Evolutionary conservation across 2,113 vertebrate species (phyloP).

Genomic region (Crypturellus undulatus): DNA sequence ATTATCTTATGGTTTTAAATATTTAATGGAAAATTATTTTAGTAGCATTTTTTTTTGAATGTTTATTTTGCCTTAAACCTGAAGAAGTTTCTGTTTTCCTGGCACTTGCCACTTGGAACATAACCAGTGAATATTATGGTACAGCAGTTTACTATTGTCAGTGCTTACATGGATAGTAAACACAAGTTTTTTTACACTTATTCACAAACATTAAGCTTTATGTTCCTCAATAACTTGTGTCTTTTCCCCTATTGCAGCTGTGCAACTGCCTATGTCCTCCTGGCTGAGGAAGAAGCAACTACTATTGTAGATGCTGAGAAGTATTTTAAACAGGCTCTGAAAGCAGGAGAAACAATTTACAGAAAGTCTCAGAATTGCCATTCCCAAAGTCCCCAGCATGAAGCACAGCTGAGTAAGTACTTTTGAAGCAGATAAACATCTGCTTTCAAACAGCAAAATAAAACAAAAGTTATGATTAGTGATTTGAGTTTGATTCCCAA

Average conservation of each 20-base stretch:
- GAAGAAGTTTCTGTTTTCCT: slow-evolving; percentile 33
- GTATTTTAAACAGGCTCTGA: slow-evolving; percentile 95
- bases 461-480: not conserved
- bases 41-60: not conserved
- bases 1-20: not conserved
- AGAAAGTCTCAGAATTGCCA: slow-evolving; percentile 82
- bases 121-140: not conserved
- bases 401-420: slow-evolving; percentile 85
- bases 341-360: slow-evolving; percentile 87
- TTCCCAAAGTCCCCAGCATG: slow-evolving; percentile 82
- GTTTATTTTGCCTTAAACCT: not conserved
- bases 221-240: not conserved
- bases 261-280: slow-evolving; percentile 93
- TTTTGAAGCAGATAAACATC: not conserved
- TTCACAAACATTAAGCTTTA: not conserved
- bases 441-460: not conserved
- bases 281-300: slow-evolving; percentile 97
- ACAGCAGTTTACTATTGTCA: not conserved
- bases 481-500: not conserved
- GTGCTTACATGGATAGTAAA: not conserved
- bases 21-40: not conserved
- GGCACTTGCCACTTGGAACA: not conserved
- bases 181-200: not conserved
- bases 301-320: slow-evolving; percentile 96
- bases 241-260: slow-evolving; percentile 78